phyloP scores from a whole-genome alignment of 2,113 vertebrate genomes.

The Calypte anna region DNA sequence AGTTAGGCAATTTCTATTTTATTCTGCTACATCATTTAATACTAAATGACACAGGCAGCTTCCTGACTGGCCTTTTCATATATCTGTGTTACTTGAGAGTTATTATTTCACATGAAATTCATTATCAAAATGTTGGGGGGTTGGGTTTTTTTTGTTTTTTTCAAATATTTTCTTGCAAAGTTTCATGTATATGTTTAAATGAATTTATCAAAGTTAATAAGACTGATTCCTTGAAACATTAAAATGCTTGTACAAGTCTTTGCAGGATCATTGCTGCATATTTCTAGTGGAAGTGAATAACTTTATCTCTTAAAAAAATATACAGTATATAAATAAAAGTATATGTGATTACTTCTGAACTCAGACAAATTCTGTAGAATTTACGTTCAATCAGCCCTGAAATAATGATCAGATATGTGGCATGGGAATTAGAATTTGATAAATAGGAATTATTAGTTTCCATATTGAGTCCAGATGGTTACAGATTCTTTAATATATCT shows the following conservation, averaged over 20 bases:
- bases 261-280: background rate
- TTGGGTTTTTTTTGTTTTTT: background rate
- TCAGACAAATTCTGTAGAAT: conserved; percentile 53
- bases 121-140: background rate
- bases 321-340: background rate
- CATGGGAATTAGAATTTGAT: conserved; percentile 72
- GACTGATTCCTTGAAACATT: background rate
- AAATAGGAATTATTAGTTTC: conserved; percentile 69
- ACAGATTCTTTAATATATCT: conserved; percentile 70
- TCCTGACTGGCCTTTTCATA: background rate
- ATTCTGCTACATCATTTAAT: background rate
- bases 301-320: background rate
- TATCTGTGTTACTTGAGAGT: background rate
- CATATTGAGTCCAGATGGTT: conserved; percentile 80
- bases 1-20: background rate
- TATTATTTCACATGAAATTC: background rate
- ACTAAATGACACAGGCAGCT: background rate
- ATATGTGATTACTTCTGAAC: background rate
- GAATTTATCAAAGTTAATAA: background rate
- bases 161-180: background rate
- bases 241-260: background rate
- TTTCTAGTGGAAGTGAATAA: background rate
- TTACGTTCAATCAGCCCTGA: conserved; percentile 63
- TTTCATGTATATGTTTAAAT: background rate
- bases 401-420: conserved; percentile 64